phyloP scores from a whole-genome alignment of 2,888 invertebrate species.

The Drosophila mettleri region DNA sequence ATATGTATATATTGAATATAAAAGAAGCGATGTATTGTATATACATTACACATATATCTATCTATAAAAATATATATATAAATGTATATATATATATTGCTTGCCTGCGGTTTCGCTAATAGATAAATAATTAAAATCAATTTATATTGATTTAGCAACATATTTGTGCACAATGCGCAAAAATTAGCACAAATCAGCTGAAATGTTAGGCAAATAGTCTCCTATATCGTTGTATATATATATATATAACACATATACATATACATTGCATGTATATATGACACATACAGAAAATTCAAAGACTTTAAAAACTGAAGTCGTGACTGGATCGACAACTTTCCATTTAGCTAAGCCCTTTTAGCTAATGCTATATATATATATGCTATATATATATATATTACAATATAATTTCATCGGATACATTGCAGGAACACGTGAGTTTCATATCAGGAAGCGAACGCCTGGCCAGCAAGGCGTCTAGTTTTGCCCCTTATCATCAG shows the following conservation, averaged over 20 bases:
- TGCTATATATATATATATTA: neutral
- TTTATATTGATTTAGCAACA: conserved; percentile 80
- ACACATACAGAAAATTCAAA: conserved; percentile 3
- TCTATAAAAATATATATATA: neutral
- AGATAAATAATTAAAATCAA: conserved; percentile 81
- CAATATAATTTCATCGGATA: conserved; percentile 37
- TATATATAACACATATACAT: no score
- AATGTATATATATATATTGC: conserved; percentile 25
- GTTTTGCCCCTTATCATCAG: conserved; percentile 57
- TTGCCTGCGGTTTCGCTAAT: conserved; percentile 68
- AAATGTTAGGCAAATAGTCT: conserved; percentile 67
- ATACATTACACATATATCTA: neutral
- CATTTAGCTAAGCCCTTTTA: conserved; percentile 15
- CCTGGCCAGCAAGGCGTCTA: conserved; percentile 45
- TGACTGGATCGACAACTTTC: conserved; percentile 39
- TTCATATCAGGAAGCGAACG: conserved; percentile 44
- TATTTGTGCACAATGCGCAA: conserved; percentile 51
- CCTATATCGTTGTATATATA: neutral
- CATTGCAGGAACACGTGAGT: conserved; percentile 70
- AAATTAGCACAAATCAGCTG: conserved; percentile 78
- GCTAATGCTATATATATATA: neutral
- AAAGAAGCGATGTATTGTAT: conserved; percentile 1
- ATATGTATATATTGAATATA: conserved; percentile 8
- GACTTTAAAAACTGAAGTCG: conserved; percentile 37
- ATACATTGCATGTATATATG: no score